Evolutionary conservation across 2,888 invertebrate species (phyloP).

Genomic region (Oligia latruncula): DNA sequence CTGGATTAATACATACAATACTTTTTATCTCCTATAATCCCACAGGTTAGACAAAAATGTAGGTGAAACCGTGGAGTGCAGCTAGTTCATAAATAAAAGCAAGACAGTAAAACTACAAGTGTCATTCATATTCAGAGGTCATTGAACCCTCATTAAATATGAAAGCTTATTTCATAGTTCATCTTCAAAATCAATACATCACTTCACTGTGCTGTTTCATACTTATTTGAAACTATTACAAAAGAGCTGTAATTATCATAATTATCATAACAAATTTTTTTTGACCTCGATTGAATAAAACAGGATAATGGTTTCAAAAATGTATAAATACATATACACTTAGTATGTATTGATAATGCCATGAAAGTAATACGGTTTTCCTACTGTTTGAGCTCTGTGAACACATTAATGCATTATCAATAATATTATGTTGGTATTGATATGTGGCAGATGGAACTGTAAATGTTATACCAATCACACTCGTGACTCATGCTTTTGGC

Average conservation of each 20-base stretch:
- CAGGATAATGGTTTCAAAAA: slow-evolving; percentile 13
- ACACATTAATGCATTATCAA: slow-evolving; percentile 50
- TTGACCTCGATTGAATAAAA: not conserved
- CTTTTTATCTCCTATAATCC: not conserved
- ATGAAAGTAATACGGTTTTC: slow-evolving; percentile 50
- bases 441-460: slow-evolving; percentile 52
- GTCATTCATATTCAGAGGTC: slow-evolving; percentile 1
- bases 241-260: not conserved
- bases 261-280: slow-evolving; percentile 1
- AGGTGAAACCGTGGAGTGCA: not conserved
- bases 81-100: slow-evolving; percentile 68
- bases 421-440: slow-evolving; percentile 57
- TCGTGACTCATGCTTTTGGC: slow-evolving; percentile 44
- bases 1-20: not conserved
- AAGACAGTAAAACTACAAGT: not conserved
- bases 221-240: not conserved
- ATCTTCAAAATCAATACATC: slow-evolving; percentile 23
- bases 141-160: slow-evolving; percentile 22
- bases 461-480: slow-evolving; percentile 44
- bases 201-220: not conserved
- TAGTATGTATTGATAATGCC: slow-evolving; percentile 15
- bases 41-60: not conserved
- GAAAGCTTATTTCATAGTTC: not conserved
- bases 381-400: slow-evolving; percentile 45
- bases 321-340: slow-evolving; percentile 4